Base-by-base conservation (phyloP, 2,113 vertebrate species). In the Recurvirostra avosetta region DNA sequence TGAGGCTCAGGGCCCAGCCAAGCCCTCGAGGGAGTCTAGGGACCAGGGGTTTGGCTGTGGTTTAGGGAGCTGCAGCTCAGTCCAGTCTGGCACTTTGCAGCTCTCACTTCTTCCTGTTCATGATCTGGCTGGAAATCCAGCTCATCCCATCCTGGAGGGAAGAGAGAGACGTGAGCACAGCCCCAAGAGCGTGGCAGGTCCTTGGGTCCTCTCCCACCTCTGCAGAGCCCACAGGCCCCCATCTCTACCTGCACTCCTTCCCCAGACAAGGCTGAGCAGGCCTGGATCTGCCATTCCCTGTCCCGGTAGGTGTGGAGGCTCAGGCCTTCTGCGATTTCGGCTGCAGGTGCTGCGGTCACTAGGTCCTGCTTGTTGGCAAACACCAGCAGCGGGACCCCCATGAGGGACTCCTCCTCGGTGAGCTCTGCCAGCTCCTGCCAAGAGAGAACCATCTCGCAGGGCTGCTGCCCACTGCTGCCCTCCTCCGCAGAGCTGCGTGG, bases 291-390 rank as follows among this genome's bases (percentile, higher is more conserved):
- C 99, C 99, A 99, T 91, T 98, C 98, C 6, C 98, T 97, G 91
- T 99, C 98, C 47, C 98, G 97, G 96, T 99, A 99, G 1, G 98
- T 99, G 81, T 99, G 99, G 66, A 99, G 98, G 97, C 98, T 98
- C 92, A 99, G 98, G 45, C 99, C 99, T 94, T 99, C 98, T 0
- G 99, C 98, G 0, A 99, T 99, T 95, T 99, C 98, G 0, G 98
- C 98, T 67, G 99, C 98, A 0, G 98, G 98, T 14, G 98, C 98
- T 18, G 99, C 98, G 20, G 98, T 98, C 90, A 97, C 98, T 83
- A 99, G 97, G 92, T 99, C 98, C 95, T 99, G 99, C 97, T 99
- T 99, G 86, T 99, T 99, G 96, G 99, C 99, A 97, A 99, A 99
- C 96, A 99, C 98, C 90, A 99, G 98, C 86, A 99, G 93, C 0